Evolutionary conservation across 2,797 vertebrate species (phyloP).

Genomic region (Danio jaintianensis): DNA sequence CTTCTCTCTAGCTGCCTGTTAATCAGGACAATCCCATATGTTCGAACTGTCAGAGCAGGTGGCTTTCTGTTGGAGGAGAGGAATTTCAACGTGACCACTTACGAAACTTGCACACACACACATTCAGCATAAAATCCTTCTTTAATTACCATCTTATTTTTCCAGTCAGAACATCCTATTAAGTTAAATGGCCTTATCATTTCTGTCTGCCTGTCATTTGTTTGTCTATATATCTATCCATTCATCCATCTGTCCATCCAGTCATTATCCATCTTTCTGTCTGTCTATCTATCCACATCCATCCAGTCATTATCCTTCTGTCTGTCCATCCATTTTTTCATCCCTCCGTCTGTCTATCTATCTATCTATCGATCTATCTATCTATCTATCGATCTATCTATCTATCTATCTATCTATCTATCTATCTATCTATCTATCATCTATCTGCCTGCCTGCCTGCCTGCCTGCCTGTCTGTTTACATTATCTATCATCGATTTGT

Average conservation of each 20-base stretch:
- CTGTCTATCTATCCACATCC: neutral
- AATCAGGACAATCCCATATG: slow-evolving; percentile 74
- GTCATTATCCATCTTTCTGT: neutral
- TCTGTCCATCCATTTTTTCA: neutral
- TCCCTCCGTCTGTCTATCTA: neutral
- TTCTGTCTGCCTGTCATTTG: neutral
- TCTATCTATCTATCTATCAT: neutral
- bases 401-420: neutral
- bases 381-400: neutral
- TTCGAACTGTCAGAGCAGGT: slow-evolving; percentile 78
- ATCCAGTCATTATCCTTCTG: too few relatives aligned
- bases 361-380: neutral
- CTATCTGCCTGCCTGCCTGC: neutral
- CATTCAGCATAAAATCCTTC: slow-evolving; percentile 12
- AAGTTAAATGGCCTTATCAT: neutral
- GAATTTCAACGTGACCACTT: slow-evolving; percentile 49
- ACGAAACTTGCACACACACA: slow-evolving; percentile 48
- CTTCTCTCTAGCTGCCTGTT: slow-evolving; percentile 54
- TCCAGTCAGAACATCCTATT: neutral
- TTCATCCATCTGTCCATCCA: neutral
- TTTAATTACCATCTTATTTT: slow-evolving; percentile 31
- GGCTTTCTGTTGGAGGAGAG: slow-evolving; percentile 73
- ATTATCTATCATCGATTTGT: neutral
- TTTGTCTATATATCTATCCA: neutral
- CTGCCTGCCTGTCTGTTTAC: neutral